Conservation (phyloP, 2,797 vertebrate genomes). For the Pangasius macronema region DNA sequence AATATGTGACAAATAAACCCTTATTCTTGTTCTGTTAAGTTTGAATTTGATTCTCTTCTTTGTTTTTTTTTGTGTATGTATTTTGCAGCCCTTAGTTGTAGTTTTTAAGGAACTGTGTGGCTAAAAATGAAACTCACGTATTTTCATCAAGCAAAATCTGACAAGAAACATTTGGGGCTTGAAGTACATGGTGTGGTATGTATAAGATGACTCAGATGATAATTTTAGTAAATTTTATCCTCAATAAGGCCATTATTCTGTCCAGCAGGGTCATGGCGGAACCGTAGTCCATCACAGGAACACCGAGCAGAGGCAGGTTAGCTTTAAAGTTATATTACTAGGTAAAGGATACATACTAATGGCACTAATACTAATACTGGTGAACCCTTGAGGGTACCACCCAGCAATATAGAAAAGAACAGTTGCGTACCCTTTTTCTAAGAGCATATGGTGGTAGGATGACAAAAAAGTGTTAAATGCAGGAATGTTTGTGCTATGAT, state of each 20-base stretch:
- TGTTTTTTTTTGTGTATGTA: not conserved
- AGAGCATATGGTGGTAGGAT: too few species aligned
- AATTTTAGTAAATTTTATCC: not conserved
- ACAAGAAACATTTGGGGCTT: not conserved
- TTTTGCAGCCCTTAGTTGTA: not conserved
- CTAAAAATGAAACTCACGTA: not conserved
- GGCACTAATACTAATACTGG: too few species aligned
- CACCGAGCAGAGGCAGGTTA: not conserved
- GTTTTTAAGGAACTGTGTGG: not conserved
- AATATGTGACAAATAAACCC: slow-evolving; percentile 63
- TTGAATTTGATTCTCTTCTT: not conserved
- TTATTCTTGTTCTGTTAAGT: not conserved
- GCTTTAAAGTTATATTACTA: too few species aligned
- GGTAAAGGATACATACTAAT: too few species aligned
- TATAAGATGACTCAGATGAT: not conserved
- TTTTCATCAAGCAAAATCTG: not conserved
- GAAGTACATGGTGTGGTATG: not conserved
- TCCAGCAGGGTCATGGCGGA: too few species aligned
- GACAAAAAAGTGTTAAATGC: too few species aligned
- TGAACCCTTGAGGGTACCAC: too few species aligned
- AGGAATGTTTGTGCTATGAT: too few species aligned
- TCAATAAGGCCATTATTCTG: not conserved
- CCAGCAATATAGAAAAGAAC: too few species aligned
- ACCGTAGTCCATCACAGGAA: not conserved
- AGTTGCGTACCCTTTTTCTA: too few species aligned